Percentiles rank a stretch among this genome's conserved stretches.
Conservation (phyloP, 2,113 vertebrate genomes). For the Etheostoma cragini region DNA sequence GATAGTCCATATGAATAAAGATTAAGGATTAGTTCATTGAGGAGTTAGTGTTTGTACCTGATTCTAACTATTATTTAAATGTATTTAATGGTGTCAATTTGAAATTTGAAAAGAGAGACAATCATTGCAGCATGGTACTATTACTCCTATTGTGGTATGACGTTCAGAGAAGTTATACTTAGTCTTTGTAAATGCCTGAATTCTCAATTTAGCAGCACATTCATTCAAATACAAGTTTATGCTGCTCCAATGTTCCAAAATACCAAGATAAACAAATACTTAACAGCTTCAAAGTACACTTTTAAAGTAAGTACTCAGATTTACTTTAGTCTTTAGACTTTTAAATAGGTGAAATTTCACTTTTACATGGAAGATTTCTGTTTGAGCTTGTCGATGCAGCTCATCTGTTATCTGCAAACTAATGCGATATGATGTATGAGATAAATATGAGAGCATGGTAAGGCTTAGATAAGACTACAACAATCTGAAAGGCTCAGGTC, state of each 20-base stretch:
- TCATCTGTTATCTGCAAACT: conserved; percentile 20
- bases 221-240: conserved; percentile 3
- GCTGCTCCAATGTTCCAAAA: conserved; percentile 23
- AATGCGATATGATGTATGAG: conserved; percentile 1
- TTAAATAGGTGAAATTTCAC: conserved; percentile 2
- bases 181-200: conserved; percentile 20
- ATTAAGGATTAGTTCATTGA: conserved; percentile 31
- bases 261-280: conserved; percentile 14
- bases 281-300: conserved; percentile 21
- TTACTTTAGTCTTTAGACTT: conserved; percentile 6
- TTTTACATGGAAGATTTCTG: conserved; percentile 4
- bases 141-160: not conserved
- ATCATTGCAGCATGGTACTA: conserved; percentile 12
- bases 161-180: conserved; percentile 4
- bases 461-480: conserved; percentile 31
- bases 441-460: conserved; percentile 18
- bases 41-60: conserved; percentile 46
- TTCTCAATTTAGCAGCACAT: not conserved
- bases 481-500: conserved; percentile 34
- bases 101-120: not conserved
- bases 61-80: conserved; percentile 28
- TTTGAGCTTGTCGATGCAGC: not conserved
- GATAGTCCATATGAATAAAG: conserved; percentile 20
- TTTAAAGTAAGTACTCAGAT: conserved; percentile 11
- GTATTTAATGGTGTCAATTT: not conserved